Evolutionary conservation across 2,113 vertebrate genomes (phyloP).

Genomic region (Campylomormyrus tamandua): DNA sequence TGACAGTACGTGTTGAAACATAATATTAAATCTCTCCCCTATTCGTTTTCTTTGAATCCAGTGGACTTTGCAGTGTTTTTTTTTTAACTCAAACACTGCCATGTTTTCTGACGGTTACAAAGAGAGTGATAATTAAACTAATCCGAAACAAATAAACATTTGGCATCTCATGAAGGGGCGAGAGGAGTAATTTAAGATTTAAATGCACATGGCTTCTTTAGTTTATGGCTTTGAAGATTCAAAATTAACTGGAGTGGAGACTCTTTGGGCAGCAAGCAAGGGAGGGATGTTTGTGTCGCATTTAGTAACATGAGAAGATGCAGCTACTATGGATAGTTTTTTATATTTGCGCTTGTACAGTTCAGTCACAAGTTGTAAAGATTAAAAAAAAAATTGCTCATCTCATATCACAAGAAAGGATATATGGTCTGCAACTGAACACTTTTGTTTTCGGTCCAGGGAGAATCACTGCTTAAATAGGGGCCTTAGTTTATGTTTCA

Average conservation of each 20-base stretch:
- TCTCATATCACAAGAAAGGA: background rate
- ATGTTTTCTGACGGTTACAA: slow-evolving; percentile 38
- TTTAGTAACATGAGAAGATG: background rate
- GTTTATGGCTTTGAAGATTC: slow-evolving; percentile 56
- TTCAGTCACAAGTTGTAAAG: background rate
- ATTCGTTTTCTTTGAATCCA: slow-evolving; percentile 16
- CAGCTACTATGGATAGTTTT: background rate
- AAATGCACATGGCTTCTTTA: slow-evolving; percentile 41
- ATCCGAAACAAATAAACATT: slow-evolving; percentile 59
- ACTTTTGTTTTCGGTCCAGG: background rate
- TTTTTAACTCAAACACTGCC: slow-evolving; percentile 36
- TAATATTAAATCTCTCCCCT: slow-evolving; percentile 37
- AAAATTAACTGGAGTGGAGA: slow-evolving; percentile 31
- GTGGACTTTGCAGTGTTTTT: slow-evolving; percentile 38
- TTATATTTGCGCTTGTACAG: background rate
- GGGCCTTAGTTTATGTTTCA: background rate
- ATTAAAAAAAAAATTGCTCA: background rate
- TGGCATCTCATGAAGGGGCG: slow-evolving; percentile 52
- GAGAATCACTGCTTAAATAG: background rate
- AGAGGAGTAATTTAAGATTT: slow-evolving; percentile 46
- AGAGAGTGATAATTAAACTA: slow-evolving; percentile 54
- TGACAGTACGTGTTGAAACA: slow-evolving; percentile 32
- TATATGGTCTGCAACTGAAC: background rate
- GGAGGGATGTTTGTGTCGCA: slow-evolving; percentile 33
- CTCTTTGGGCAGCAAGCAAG: slow-evolving; percentile 4